Conservation (phyloP, 1,140 invertebrate genomes). For the Zaprionus davidi region DNA sequence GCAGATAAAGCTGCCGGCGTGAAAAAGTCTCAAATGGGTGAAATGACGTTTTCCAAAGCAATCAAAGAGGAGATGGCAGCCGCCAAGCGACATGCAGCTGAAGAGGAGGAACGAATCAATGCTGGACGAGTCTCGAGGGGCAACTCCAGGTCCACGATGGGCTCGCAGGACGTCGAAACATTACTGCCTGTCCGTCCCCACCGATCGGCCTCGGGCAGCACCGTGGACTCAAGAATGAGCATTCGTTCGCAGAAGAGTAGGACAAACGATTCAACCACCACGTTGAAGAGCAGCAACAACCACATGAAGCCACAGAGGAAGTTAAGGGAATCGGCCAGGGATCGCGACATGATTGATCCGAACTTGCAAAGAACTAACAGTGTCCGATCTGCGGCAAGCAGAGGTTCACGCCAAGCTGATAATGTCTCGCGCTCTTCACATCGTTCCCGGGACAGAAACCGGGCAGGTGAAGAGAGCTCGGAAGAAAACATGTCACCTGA, state of each 20-base stretch:
- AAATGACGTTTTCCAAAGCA: slow-evolving; percentile 58
- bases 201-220: neutral
- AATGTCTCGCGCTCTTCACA: neutral
- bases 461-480: neutral
- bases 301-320: neutral
- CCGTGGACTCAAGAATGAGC: neutral
- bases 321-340: neutral
- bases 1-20: neutral
- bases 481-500: neutral
- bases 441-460: neutral
- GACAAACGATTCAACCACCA: neutral
- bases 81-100: slow-evolving; percentile 36
- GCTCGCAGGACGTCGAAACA: neutral
- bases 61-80: slow-evolving; percentile 65
- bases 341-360: neutral
- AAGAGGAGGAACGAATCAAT: neutral
- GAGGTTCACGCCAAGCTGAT: neutral
- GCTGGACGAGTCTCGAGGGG: neutral
- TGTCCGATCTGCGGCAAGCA: neutral
- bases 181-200: neutral
- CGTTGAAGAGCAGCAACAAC: neutral
- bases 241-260: neutral
- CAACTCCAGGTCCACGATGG: neutral
- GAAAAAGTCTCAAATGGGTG: slow-evolving; percentile 37
- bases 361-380: neutral